These are phyloP conservation scores for Trilocha varians DNA, from an alignment of 2,888 invertebrate genomes.

Conservation along the genomic window DNA sequence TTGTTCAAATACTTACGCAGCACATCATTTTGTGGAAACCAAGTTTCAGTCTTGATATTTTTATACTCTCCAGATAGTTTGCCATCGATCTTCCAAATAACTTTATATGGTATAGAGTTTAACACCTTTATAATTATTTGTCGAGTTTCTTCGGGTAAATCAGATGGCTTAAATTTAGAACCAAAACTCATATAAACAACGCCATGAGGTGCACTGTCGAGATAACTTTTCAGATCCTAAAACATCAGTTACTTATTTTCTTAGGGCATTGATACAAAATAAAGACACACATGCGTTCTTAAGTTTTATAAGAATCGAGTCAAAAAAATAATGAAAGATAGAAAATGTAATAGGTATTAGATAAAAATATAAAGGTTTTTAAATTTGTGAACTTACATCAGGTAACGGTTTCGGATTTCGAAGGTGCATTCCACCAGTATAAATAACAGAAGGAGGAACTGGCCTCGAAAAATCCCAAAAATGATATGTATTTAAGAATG, in stretches of 20 bases:
- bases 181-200: background rate
- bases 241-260: no score
- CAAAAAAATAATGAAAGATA: no score
- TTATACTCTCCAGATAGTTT: background rate
- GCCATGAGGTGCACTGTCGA: background rate
- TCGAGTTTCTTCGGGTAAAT: background rate
- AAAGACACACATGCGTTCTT: no score
- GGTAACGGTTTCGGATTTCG: background rate
- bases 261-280: no score
- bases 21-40: no score
- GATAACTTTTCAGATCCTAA: background rate
- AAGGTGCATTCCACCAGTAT: background rate
- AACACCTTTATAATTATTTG: background rate
- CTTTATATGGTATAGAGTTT: conserved; percentile 1
- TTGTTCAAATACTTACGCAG: no score
- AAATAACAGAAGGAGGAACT: background rate
- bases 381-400: no score
- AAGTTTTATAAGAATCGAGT: no score
- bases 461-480: background rate
- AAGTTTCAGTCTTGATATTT: background rate
- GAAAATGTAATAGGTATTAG: no score
- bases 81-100: conserved; percentile 4
- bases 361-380: no score
- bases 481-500: conserved; percentile 1
- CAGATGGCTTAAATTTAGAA: background rate